Evolutionary conservation across 2,797 vertebrate genomes (phyloP).

Genomic region (Coendou prehensilis): DNA sequence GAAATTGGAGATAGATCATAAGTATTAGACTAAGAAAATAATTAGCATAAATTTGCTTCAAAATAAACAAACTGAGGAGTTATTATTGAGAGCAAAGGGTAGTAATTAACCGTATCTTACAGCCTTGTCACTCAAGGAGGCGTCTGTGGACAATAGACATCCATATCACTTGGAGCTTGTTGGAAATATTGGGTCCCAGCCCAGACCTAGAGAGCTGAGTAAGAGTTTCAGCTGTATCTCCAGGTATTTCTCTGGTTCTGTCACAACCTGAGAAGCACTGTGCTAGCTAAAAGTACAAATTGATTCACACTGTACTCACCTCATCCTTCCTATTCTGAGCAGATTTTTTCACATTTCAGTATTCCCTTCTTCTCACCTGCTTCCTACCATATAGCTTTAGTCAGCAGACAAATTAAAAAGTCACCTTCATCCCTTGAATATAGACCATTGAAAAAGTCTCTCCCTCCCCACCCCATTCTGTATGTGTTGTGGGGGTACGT

Average conservation of each 20-base stretch:
- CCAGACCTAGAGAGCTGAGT: background rate
- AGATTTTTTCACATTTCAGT: background rate
- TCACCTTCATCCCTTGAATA: slow-evolving; percentile 1
- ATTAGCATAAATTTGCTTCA: background rate
- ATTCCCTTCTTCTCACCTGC: background rate
- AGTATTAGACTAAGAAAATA: slow-evolving; percentile 5
- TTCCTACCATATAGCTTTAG: background rate
- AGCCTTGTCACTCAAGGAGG: background rate
- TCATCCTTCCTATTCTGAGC: background rate
- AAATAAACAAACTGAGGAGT: slow-evolving; percentile 32
- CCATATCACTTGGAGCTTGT: background rate
- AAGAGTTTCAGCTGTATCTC: background rate
- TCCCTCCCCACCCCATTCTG: background rate
- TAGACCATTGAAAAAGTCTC: background rate
- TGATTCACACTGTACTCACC: background rate
- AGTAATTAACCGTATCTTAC: background rate
- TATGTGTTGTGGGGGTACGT: background rate
- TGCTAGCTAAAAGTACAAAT: background rate
- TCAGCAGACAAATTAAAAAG: background rate
- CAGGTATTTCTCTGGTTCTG: background rate
- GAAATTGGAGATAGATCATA: background rate
- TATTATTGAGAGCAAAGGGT: background rate
- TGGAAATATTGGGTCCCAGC: background rate
- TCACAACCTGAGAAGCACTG: background rate
- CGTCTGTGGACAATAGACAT: background rate